Percentiles rank a stretch among this genome's conserved stretches.
These are phyloP conservation scores for Mystacides longicornis DNA, from an alignment of 2,888 invertebrate genomes.

Conservation along the genomic window DNA sequence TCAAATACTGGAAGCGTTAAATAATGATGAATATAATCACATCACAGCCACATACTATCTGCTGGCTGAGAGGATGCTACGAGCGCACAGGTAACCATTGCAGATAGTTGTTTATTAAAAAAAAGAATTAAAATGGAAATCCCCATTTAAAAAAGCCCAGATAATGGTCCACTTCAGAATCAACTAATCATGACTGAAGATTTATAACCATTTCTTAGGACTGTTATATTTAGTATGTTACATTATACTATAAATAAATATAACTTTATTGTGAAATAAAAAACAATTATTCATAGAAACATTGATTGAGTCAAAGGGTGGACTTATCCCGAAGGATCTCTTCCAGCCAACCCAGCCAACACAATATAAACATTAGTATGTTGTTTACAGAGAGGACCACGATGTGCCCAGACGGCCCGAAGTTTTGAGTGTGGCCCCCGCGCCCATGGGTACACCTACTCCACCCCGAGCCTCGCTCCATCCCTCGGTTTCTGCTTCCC, in stretches of 20 bases:
- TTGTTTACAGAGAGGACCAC: constrained; percentile 19
- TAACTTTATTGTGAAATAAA: no score
- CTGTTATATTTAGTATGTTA: not conserved
- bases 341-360: no score
- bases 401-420: constrained; percentile 17
- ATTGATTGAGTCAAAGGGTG: no score
- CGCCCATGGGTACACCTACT: not conserved
- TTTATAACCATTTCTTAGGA: no score
- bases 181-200: no score
- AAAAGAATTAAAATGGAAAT: no score
- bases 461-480: not conserved
- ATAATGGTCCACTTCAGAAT: no score
- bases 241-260: not conserved
- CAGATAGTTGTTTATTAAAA: no score
- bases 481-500: constrained; percentile 11
- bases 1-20: constrained; percentile 87
- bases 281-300: no score
- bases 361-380: no score
- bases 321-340: no score
- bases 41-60: constrained; percentile 97
- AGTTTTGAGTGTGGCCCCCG: constrained; percentile 11
- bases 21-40: constrained; percentile 95
- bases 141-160: no score
- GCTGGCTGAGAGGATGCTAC: constrained; percentile 86
- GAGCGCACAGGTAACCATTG: constrained; percentile 61